Conservation (phyloP, 2,888 invertebrate genomes). For the Sacculina carcini region DNA sequence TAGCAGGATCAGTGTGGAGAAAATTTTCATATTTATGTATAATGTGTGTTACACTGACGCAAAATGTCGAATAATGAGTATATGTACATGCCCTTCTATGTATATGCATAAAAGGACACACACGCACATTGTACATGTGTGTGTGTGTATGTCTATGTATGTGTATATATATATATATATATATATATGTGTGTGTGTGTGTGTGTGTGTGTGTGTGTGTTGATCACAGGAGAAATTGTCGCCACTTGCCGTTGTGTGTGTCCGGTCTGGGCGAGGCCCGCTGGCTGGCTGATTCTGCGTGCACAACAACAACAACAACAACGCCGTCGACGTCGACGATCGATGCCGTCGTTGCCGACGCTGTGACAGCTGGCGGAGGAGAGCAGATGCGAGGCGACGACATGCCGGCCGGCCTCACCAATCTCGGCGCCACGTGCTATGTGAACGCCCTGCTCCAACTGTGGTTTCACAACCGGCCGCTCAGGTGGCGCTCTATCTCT, state of each 20-base stretch:
- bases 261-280: conserved; percentile 30
- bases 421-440: conserved; percentile 36
- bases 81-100: too few relatives aligned
- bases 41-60: too few relatives aligned
- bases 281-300: conserved; percentile 20
- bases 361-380: conserved; percentile 15
- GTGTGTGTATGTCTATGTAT: too few relatives aligned
- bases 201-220: too few relatives aligned
- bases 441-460: conserved; percentile 34
- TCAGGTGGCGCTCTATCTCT: conserved; percentile 22
- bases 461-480: conserved; percentile 33
- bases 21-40: too few relatives aligned
- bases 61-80: too few relatives aligned
- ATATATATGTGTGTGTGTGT: too few relatives aligned
- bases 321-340: not conserved
- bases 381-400: conserved; percentile 22
- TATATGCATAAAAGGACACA: too few relatives aligned
- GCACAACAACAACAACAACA: not conserved
- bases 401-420: conserved; percentile 31
- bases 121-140: too few relatives aligned
- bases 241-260: conserved; percentile 30
- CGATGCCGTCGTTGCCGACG: conserved; percentile 8
- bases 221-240: conserved; percentile 28
- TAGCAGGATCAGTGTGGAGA: too few relatives aligned
- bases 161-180: too few relatives aligned